These are phyloP conservation scores for Hedya salicella DNA, from an alignment of 2,888 invertebrate species.

Conservation along the genomic window DNA sequence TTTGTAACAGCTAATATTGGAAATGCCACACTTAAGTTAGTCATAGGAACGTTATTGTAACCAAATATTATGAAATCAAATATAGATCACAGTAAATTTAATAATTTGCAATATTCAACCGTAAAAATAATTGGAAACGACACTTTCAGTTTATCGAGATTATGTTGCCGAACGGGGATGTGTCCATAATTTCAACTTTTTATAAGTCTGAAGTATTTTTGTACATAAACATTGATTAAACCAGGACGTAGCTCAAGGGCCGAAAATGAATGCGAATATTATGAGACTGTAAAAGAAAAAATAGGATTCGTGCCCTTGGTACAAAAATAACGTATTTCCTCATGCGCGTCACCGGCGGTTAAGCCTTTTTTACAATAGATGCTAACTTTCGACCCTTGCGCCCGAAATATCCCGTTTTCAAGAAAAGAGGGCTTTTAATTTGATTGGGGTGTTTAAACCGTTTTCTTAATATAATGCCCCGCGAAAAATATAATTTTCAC, in stretches of 20 bases:
- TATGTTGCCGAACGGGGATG: no score
- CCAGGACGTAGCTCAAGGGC: not conserved
- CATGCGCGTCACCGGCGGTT: not conserved
- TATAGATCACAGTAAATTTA: no score
- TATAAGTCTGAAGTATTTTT: not conserved
- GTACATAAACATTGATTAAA: not conserved
- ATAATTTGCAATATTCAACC: no score
- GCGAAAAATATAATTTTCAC: slow-evolving; percentile 4
- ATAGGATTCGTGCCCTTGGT: not conserved
- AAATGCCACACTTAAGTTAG: no score
- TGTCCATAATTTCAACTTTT: no score
- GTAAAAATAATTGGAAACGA: no score
- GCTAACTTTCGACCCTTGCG: not conserved
- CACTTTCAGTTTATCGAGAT: no score
- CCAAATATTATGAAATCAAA: no score
- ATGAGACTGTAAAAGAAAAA: not conserved
- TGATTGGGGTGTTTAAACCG: not conserved
- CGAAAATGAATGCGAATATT: slow-evolving; percentile 6
- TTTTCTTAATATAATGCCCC: slow-evolving; percentile 10
- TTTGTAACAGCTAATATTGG: no score
- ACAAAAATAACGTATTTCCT: not conserved
- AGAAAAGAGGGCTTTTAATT: slow-evolving; percentile 16
- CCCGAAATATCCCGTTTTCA: not conserved
- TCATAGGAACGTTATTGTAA: no score
- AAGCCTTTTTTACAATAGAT: not conserved